Evolutionary conservation across 2,797 vertebrate genomes (phyloP).

Genomic region (Euphonia xanthogaster): DNA sequence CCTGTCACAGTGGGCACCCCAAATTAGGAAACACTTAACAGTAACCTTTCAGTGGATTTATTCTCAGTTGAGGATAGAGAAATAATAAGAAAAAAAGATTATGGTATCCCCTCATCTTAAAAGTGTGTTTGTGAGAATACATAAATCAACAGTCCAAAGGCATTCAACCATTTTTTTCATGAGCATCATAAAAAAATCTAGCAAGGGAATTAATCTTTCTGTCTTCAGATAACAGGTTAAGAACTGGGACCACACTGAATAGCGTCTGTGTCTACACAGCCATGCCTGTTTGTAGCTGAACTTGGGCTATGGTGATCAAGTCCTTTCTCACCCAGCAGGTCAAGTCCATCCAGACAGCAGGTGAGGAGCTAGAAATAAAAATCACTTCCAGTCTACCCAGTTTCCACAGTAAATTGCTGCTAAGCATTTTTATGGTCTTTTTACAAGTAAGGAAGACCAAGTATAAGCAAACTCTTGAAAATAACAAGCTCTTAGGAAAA

Average conservation of each 20-base stretch:
- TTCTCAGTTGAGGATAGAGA: background rate
- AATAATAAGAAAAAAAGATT: background rate
- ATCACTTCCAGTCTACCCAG: background rate
- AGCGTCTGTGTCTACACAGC: background rate
- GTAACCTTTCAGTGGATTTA: background rate
- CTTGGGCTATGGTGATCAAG: accelerated
- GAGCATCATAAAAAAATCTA: background rate
- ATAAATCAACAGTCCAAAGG: background rate
- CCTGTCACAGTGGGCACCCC: background rate
- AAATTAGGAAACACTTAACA: background rate
- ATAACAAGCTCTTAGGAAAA: background rate
- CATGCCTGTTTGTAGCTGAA: background rate
- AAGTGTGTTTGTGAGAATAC: background rate
- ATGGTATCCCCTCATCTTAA: background rate
- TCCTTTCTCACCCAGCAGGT: background rate
- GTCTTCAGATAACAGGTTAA: background rate
- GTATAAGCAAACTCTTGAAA: background rate
- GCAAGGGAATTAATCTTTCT: background rate
- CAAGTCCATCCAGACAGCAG: background rate
- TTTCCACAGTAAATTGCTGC: background rate
- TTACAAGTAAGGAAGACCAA: background rate
- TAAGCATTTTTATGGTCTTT: background rate
- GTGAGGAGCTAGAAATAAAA: background rate
- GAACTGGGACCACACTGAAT: background rate
- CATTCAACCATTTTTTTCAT: background rate